These are phyloP conservation scores for Campaea margaritaria DNA, from an alignment of 2,888 invertebrate genomes.

Conservation along the genomic window DNA sequence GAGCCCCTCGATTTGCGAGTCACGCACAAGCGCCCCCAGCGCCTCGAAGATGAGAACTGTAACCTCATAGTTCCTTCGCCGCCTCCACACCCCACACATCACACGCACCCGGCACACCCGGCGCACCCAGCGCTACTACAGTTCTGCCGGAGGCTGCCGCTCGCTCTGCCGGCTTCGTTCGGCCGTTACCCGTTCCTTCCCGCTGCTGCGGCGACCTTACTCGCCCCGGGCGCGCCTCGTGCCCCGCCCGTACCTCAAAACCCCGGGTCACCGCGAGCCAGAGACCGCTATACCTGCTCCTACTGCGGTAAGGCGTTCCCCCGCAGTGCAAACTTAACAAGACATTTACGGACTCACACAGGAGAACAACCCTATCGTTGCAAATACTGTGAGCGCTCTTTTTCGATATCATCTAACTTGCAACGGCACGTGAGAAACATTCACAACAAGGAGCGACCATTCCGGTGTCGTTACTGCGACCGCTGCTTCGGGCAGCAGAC, in stretches of 20 bases:
- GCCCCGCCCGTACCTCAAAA: constrained; percentile 74
- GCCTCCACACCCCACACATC: constrained; percentile 82
- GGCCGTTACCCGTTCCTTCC: constrained; percentile 81
- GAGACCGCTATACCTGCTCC: constrained; percentile 98
- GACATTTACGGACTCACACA: constrained; percentile 98
- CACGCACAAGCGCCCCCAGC: constrained; percentile 91
- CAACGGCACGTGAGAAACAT: constrained; percentile 99
- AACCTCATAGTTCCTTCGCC: constrained; percentile 89
- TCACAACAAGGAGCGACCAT: constrained; percentile 99
- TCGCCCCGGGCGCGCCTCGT: constrained; percentile 74
- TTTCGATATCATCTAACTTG: constrained; percentile 99
- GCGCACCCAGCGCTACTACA: constrained; percentile 78
- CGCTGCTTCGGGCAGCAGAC: constrained; percentile 99
- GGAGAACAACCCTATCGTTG: constrained; percentile 99
- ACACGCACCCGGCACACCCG: constrained; percentile 87
- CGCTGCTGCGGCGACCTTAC: constrained; percentile 77
- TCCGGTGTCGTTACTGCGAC: constrained; percentile 98
- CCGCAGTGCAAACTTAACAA: constrained; percentile 97
- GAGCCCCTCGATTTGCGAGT: constrained; percentile 95
- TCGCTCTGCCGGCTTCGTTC: constrained; percentile 79
- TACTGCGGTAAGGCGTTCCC: constrained; percentile 99
- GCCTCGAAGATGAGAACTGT: constrained; percentile 93
- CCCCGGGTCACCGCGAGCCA: constrained; percentile 86
- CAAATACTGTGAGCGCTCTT: constrained; percentile 99
- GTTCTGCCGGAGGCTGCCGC: constrained; percentile 77